Evolutionary conservation across 2,888 invertebrate species (phyloP), one percentile per base, ranked within the genome.

Genomic region (Campoplex capitator): DNA sequence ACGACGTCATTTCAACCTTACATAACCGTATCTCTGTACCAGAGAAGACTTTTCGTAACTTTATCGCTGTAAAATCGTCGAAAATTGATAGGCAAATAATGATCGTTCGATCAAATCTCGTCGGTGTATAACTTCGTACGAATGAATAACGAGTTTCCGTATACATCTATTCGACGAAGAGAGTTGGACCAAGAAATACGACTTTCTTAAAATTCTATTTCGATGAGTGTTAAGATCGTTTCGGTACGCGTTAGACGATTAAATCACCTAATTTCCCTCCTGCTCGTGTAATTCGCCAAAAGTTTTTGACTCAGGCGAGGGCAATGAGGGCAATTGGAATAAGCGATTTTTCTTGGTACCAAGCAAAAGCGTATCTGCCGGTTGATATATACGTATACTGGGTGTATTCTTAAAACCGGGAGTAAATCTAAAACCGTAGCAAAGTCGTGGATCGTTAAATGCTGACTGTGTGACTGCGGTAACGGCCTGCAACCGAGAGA

Each of bases 391-490:
- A 32, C 32, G 70, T 28, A 51, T 18, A 18, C 32, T 23, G 23
- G 8, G 48, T 71, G 48, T 71, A 71, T 51, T 28, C 51, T 48
- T 71, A 18, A 32, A 48, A 23, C 28, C 0, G 28, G 16, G 48
- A 48, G 45, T 62, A 62, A 62, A 62, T 62, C 62, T 62, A 62
- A 32, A 23, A 77, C 42, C 42, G 79, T 62, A 28, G 45, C 71
- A 45, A 65, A 58, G 79, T 67, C 54, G 58, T 75, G 83, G 79
- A 73, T 86, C 86, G 86, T 86, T 86, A 80, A 83, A 80, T 54
- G 79, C 75, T 67, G 75, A 73, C 73, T 48, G 80, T 58, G 79
- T 45, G 58, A 28, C 71, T 83, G 82, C 56, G 28, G 71, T 83
- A 86, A 76, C 83, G 71, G 83, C 48, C 80, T 67, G 67, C 79